Base-by-base conservation (phyloP, 2,113 vertebrate species). In the Catagonus wagneri region DNA sequence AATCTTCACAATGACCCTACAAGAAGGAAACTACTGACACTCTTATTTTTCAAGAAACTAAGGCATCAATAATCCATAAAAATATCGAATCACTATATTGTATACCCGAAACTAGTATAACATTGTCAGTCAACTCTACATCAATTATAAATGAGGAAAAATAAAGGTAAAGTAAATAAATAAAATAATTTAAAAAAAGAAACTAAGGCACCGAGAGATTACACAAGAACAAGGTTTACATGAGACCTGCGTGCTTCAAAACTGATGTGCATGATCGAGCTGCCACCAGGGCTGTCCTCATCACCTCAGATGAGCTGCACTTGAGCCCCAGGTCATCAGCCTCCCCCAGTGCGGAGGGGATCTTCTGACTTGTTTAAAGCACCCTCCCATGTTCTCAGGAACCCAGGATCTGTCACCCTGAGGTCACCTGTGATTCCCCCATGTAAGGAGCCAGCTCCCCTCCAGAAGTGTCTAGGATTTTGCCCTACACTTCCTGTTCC, bases 191-290 rank as follows among this genome's bases (percentile, higher is more conserved):
- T 79, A 34, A 22, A 25, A 58, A 79, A 56, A 71, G 81, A 84
- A 89, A 81, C 1, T 9, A 86, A 90, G 50, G 29, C 63, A 79
- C 8, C 23, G 20, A 44, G 61, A 65, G 36, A 72, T 39, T 12
- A 80, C 83, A 20, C 1, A 60, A n/a, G 50, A 74, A 90, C 6
- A 36, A 65, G 11, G 20, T 25, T n/a, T 50, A 29, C 32, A 0
- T 9, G 50, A 69, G 36, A 63, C 54, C 1, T 7, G 34, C 61
- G 32, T 1, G 7, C 56, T 65, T 87, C 27, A 44, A 66, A 65
- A 44, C 36, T 12, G 7, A 22, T 0, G 7, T 25, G 29, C 19
- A 3, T 1, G 27, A 19, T 7, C 12, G 32, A 2, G 0, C 3
- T 8, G 7, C n/a, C 14, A 19, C 54, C 13, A 81, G 54, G 14